Conservation (phyloP, 2,113 vertebrate species). For the Mesoclemmys tuberculata region DNA sequence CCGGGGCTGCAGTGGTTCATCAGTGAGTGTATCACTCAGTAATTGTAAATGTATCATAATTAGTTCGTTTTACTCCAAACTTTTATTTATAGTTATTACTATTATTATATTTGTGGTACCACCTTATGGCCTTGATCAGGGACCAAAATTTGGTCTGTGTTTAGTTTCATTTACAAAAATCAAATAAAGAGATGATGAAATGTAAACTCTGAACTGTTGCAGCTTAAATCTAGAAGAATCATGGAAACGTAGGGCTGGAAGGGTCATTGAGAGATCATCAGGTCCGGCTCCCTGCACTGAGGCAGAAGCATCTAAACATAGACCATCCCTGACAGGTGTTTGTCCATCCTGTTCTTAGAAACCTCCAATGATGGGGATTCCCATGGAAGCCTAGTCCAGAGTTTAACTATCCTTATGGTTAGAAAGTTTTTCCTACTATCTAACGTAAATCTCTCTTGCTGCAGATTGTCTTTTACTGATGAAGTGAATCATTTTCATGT, state of each 20-base stretch:
- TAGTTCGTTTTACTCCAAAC: neutral
- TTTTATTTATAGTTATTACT: neutral
- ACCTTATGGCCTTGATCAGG: neutral
- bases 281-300: neutral
- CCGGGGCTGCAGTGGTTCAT: too few species aligned
- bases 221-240: neutral
- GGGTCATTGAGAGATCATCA: neutral
- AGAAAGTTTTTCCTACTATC: neutral
- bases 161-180: neutral
- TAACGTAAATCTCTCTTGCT: neutral
- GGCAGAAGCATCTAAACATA: neutral
- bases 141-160: neutral
- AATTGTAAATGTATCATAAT: neutral
- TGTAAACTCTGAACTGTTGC: neutral
- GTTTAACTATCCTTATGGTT: neutral
- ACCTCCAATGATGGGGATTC: neutral
- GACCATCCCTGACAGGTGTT: neutral
- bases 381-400: neutral
- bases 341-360: neutral
- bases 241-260: neutral
- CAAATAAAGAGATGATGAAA: neutral
- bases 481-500: neutral
- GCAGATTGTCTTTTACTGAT: neutral
- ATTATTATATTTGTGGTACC: neutral
- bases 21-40: neutral